Evolutionary conservation across 92 coral and sea anemone genomes (phyloP).

Genomic region (Parazoanthus swiftii): DNA sequence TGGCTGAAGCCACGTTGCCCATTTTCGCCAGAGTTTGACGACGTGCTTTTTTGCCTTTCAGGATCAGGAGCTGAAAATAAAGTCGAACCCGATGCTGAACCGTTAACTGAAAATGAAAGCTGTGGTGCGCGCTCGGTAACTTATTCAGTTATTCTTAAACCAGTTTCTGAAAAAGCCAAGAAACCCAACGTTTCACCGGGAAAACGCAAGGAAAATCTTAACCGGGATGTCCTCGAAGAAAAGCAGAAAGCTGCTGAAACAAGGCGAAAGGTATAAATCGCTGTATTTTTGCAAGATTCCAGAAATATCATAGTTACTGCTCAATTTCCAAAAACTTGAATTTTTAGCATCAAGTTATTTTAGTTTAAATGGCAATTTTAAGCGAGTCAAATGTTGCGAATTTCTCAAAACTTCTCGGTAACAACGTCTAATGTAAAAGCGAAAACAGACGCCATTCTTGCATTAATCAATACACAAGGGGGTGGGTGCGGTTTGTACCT

Average conservation of each 20-base stretch:
- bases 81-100: conserved; percentile 11
- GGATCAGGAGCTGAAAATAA: neutral
- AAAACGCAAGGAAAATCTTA: conserved; percentile 73
- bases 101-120: conserved; percentile 34
- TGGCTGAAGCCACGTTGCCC: neutral
- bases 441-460: too few relatives aligned
- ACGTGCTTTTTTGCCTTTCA: neutral
- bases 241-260: conserved; percentile 76
- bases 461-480: too few relatives aligned
- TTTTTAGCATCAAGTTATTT: too few relatives aligned
- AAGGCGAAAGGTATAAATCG: conserved; percentile 71
- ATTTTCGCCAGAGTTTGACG: neutral
- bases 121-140: conserved; percentile 58
- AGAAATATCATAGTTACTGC: too few relatives aligned
- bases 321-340: too few relatives aligned
- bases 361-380: too few relatives aligned
- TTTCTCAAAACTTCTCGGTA: too few relatives aligned
- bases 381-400: too few relatives aligned
- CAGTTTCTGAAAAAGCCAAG: conserved; percentile 76
- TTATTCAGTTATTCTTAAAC: conserved; percentile 76
- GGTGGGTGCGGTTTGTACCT: too few relatives aligned
- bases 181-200: conserved; percentile 84
- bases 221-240: conserved; percentile 63
- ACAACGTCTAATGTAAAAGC: too few relatives aligned
- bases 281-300: neutral